phyloP scores from a whole-genome alignment of 2,797 vertebrate species.

The Gymnothorax javanicus region DNA sequence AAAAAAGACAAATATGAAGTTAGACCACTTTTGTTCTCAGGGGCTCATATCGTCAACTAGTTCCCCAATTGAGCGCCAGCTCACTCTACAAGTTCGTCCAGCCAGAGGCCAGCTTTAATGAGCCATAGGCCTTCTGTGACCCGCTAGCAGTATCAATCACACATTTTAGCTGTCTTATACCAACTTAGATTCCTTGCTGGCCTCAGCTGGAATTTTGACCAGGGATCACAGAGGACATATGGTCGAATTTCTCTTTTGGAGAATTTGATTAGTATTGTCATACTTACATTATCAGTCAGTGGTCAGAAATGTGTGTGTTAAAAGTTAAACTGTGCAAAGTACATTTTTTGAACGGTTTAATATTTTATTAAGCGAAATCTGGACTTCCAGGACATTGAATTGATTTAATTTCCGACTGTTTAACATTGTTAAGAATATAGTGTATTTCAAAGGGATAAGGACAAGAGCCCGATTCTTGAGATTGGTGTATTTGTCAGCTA shows the following conservation, averaged over 20 bases:
- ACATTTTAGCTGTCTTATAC: no score
- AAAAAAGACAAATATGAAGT: no score
- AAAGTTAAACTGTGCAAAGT: neutral
- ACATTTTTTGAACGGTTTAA: neutral
- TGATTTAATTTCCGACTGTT: neutral
- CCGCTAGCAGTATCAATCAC: no score
- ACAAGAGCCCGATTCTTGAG: neutral
- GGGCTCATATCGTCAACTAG: no score
- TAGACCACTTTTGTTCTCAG: no score
- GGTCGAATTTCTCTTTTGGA: neutral
- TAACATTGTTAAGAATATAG: neutral
- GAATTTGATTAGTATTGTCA: neutral
- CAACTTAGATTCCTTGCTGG: no score
- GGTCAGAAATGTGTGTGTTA: neutral
- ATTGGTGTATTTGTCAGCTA: neutral
- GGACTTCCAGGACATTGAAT: neutral
- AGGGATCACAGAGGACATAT: neutral
- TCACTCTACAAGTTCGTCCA: no score
- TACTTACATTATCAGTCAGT: neutral
- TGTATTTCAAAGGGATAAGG: neutral
- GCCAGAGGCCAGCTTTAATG: no score
- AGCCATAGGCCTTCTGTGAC: no score
- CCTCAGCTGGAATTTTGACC: no score
- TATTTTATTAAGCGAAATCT: neutral
- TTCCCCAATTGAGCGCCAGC: no score